Base-by-base conservation (phyloP, 2,888 invertebrate species). In the Chydorus sphaericus region DNA sequence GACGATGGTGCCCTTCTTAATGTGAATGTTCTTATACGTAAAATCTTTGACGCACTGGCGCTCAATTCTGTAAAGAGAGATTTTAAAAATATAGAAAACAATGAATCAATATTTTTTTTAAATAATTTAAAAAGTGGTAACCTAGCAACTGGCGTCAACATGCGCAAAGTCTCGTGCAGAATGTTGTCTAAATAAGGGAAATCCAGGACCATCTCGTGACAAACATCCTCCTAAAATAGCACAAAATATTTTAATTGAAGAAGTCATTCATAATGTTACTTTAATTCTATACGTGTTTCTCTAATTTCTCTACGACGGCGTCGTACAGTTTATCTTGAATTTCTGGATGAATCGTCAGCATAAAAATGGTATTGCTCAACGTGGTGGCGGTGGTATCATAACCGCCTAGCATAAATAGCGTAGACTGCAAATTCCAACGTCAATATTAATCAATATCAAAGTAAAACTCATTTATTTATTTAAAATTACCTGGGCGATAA, bases 1-100 rank as follows among this genome's bases (percentile, higher is more conserved):
- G 2, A 77, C 71, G 1, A 74, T 68, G 59, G 73, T 70, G 3
- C 75, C 77, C 61, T 74, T 69, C 56, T 75, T 73, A 39, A 79
- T 66, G 16, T 68, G 66, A 3, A 75, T 66, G 31, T 74, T 65
- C 6, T 31, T 33, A 16, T 57, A 54, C 8, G n/a, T 26, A 6
- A 54, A 30, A n/a, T 51, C 57, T 18, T 53, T 37, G 37, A 37
- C 38, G 14, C 57, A 57, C 14, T 14, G 18, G 16, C 57, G 56
- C 23, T 57, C 57, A 4, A 44, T n/a, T n/a, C 44, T 44, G 7
- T 3, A 33, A 51, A 4, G 3, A n/a, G 18, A 30, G 3, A n/a
- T 2, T 3, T 16, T 2, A 14, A 31, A 8, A 31, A 8, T 18
- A 16, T n/a, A n/a, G n/a, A n/a, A n/a, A n/a, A n/a, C n/a, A n/a